Evolutionary conservation across 2,888 invertebrate genomes (phyloP).

Genomic region (Petrolisthes cinctipes): DNA sequence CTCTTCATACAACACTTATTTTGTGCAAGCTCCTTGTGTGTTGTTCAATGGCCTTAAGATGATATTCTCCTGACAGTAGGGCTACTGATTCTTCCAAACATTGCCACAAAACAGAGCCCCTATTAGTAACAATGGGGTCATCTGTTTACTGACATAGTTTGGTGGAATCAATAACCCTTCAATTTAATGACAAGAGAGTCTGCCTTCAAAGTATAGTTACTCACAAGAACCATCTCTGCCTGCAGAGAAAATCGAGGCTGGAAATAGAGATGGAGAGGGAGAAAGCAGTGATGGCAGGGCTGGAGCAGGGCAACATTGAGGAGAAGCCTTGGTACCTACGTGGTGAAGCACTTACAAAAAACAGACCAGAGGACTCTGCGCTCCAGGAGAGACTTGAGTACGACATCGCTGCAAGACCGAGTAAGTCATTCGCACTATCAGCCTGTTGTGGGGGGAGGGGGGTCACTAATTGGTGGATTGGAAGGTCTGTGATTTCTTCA

Average conservation of each 20-base stretch:
- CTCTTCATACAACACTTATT: too few species aligned
- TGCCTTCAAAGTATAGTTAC: neutral
- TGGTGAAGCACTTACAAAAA: conserved; percentile 86
- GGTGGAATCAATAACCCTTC: too few species aligned
- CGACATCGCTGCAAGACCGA: conserved; percentile 77
- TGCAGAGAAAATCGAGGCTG: conserved; percentile 55
- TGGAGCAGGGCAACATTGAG: conserved; percentile 74
- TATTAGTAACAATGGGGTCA: too few species aligned
- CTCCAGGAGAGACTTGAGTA: conserved; percentile 92
- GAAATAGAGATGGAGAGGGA: conserved; percentile 61
- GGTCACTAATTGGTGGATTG: neutral
- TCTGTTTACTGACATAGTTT: too few species aligned
- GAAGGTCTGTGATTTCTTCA: too few species aligned
- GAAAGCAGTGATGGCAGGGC: conserved; percentile 67
- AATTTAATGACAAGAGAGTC: too few species aligned
- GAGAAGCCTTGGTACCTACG: conserved; percentile 94
- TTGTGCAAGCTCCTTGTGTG: too few species aligned
- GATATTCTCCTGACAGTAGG: too few species aligned
- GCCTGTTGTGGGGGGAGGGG: neutral
- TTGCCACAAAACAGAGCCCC: too few species aligned
- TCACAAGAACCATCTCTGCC: neutral
- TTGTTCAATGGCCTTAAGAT: too few species aligned
- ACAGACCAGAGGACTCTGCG: conserved; percentile 90
- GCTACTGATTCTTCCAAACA: too few species aligned
- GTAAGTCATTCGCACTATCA: conserved; percentile 67